Percentiles rank a stretch among this genome's conserved stretches.
Evolutionary conservation across 2,113 vertebrate genomes (phyloP).

Genomic region (Bambusicola thoracicus): DNA sequence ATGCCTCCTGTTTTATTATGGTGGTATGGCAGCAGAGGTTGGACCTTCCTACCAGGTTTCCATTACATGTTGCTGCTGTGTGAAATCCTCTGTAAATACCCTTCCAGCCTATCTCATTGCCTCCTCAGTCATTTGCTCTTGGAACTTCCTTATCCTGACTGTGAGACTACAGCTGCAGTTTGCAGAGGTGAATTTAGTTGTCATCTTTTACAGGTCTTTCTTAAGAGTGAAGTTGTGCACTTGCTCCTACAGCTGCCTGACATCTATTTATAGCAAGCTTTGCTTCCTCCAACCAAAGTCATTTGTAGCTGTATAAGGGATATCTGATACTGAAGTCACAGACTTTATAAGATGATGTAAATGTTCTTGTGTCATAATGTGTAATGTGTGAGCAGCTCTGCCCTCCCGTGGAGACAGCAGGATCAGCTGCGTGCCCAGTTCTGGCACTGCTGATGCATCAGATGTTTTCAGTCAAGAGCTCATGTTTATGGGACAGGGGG

Average conservation of each 20-base stretch:
- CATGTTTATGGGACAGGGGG: neutral
- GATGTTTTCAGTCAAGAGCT: neutral
- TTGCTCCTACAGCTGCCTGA: neutral
- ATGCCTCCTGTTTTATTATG: too few relatives aligned
- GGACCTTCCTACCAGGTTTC: too few relatives aligned
- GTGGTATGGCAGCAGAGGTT: too few relatives aligned
- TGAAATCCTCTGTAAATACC: neutral
- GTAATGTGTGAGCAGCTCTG: neutral
- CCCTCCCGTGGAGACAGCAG: constrained; percentile 25
- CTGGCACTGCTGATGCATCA: neutral
- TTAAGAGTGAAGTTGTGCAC: neutral
- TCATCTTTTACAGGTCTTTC: neutral
- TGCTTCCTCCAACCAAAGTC: neutral
- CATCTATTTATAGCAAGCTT: neutral
- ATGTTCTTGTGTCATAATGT: neutral
- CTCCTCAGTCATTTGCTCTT: neutral
- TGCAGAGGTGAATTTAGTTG: neutral
- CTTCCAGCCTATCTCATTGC: constrained; percentile 13
- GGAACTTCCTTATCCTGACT: neutral
- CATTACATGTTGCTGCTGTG: too few relatives aligned
- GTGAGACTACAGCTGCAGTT: neutral
- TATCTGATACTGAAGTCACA: neutral
- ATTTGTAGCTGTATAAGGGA: neutral
- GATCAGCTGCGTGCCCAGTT: fast-evolving
- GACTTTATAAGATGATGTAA: neutral